Conservation (phyloP, 2,888 invertebrate species). For the Aphidoletes aphidimyza region DNA sequence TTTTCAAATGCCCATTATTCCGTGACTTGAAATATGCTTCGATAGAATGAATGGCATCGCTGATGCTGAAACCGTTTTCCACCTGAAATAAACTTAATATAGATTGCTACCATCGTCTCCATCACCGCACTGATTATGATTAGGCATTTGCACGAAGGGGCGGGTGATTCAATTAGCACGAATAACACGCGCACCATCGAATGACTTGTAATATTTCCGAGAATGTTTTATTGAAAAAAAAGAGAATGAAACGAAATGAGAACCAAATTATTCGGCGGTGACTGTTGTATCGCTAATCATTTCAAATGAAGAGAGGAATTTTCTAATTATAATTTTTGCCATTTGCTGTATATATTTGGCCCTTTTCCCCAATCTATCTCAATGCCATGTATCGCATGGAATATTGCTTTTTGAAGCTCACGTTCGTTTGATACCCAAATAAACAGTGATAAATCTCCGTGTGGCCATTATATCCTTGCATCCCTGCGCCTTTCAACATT, state of each 20-base stretch:
- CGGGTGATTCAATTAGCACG: too few species aligned
- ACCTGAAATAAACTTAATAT: too few species aligned
- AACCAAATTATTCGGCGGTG: background rate
- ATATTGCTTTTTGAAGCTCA: background rate
- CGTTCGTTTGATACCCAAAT: background rate
- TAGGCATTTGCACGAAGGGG: too few species aligned
- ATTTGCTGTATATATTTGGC: background rate
- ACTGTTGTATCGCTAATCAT: conserved; percentile 16
- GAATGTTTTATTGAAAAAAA: background rate
- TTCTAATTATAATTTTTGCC: conserved; percentile 3
- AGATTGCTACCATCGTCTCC: too few species aligned
- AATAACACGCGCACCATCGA: too few species aligned
- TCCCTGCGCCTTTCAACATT: background rate
- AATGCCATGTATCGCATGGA: background rate
- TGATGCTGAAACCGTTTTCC: too few species aligned
- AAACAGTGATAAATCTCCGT: background rate
- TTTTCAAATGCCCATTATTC: too few species aligned
- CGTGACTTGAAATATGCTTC: too few species aligned
- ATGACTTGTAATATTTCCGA: background rate
- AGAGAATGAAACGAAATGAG: background rate
- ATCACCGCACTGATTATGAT: too few species aligned
- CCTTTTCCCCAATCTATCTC: background rate
- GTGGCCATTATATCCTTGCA: background rate
- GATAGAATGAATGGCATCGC: too few species aligned
- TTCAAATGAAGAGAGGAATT: background rate